phyloP scores from a whole-genome alignment of 2,113 vertebrate genomes.

The Pomatorhinus ruficollis region DNA sequence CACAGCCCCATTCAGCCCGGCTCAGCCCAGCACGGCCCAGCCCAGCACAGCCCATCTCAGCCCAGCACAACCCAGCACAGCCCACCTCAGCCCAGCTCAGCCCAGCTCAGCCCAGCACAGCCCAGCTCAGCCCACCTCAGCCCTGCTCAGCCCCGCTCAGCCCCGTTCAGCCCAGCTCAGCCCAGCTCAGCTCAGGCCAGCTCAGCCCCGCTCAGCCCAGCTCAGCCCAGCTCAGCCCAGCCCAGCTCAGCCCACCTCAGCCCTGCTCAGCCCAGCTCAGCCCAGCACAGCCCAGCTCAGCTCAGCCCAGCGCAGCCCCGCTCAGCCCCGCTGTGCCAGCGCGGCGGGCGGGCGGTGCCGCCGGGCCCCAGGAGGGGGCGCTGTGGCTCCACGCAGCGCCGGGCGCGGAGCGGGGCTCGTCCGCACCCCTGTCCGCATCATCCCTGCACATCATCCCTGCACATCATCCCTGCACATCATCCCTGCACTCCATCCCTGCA shows the following conservation, averaged over 20 bases:
- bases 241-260: background rate
- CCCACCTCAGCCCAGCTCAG: accelerated
- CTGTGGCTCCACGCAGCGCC: conserved; percentile 71
- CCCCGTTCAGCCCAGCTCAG: accelerated
- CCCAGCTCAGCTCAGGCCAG: accelerated
- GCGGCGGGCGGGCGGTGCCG: background rate
- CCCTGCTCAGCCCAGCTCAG: background rate
- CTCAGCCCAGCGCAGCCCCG: background rate
- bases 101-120: accelerated
- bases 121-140: too few relatives aligned
- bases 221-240: accelerated
- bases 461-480: background rate
- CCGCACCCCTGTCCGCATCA: background rate
- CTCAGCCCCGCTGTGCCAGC: background rate
- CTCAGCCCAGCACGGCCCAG: background rate
- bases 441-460: too few relatives aligned
- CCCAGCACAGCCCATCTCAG: accelerated
- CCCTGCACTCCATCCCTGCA: too few relatives aligned
- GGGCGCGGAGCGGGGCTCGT: background rate
- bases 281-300: accelerated
- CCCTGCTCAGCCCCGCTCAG: background rate
- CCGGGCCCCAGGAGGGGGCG: conserved; percentile 74
- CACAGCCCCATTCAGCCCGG: background rate
- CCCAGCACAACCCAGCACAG: accelerated
- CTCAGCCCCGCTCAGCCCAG: background rate